Percentiles rank a stretch among this genome's conserved stretches.
Evolutionary conservation across 2,888 invertebrate species (phyloP).

Genomic region (Oasisia sp.): DNA sequence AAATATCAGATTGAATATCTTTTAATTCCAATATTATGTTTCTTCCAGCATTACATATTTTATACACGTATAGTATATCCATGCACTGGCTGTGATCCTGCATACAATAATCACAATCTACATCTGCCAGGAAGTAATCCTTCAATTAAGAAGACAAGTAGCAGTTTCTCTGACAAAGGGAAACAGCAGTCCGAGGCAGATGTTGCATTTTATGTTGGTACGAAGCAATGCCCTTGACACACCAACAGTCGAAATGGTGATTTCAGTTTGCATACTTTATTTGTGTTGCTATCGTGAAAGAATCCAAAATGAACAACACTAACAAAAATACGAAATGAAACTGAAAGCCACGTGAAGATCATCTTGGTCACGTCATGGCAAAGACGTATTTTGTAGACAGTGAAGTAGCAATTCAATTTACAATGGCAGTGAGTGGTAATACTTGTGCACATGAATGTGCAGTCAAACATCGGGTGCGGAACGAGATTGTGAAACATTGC

Average conservation of each 20-base stretch:
- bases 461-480: no score
- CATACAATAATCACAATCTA: not conserved
- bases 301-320: no score
- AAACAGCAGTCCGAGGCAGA: not conserved
- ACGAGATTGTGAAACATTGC: no score
- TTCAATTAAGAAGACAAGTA: not conserved
- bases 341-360: no score
- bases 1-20: not conserved
- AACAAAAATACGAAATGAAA: no score
- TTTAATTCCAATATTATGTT: not conserved
- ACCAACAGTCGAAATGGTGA: not conserved
- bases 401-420: no score
- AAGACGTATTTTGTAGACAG: no score
- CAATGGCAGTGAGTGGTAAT: no score
- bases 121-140: not conserved
- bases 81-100: not conserved
- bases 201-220: not conserved
- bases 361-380: no score
- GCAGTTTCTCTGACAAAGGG: not conserved
- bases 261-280: no score
- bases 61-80: not conserved
- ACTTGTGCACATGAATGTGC: no score
- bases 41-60: not conserved
- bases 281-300: no score
- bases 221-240: not conserved